Base-by-base conservation (phyloP, 2,797 vertebrate genomes). In the Myioborus miniatus region DNA sequence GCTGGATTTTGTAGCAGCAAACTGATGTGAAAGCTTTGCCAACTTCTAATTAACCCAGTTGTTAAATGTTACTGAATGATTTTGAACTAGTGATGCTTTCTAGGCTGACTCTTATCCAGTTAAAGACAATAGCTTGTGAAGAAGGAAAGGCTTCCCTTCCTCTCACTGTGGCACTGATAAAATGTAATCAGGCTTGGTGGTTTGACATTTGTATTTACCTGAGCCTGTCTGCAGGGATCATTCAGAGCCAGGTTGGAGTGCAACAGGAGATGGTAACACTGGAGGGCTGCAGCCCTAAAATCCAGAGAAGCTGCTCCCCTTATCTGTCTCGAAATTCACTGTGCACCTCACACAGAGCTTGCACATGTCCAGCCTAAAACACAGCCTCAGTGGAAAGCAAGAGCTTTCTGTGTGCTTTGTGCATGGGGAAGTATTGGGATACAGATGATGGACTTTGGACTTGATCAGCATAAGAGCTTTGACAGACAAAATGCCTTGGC, bases 1-100 rank as follows among this genome's bases (percentile, higher is more conserved):
- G 55, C 56, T 55, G 49, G 44, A 17, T 70, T 83, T 75, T 92
- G 75, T 67, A 91, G 96, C 82, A 30, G 69, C 74, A 91, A 87
- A 71, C 60, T 70, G 72, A 88, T 78, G 58, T 18, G 50, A 87
- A 90, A 89, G 78, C 89, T 78, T 95, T 93, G 91, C 64, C 64
- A 85, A 10, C 41, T 84, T 95, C 64, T 67, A 80, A 87, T 89
- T 53, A 74, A 87, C 46, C 29, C 37, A 32, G 65, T 55, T 29
- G 47, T 74, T 74, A 34, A 50, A 24, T 46, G 26, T 18, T 82
- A 21, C 50, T 37, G n/a, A 34, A 14, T 60, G 50, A 30, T 50
- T 83, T 56, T 50, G 47, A 89, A 43, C 6, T 8, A 5, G 60
- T 36, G 43, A 17, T 69, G 32, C 26, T 89, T 93, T 89, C 68